Percentiles rank a stretch among this genome's conserved stretches.
Evolutionary conservation across 2,797 vertebrate species (phyloP).

Genomic region (Molossus alvarezi): DNA sequence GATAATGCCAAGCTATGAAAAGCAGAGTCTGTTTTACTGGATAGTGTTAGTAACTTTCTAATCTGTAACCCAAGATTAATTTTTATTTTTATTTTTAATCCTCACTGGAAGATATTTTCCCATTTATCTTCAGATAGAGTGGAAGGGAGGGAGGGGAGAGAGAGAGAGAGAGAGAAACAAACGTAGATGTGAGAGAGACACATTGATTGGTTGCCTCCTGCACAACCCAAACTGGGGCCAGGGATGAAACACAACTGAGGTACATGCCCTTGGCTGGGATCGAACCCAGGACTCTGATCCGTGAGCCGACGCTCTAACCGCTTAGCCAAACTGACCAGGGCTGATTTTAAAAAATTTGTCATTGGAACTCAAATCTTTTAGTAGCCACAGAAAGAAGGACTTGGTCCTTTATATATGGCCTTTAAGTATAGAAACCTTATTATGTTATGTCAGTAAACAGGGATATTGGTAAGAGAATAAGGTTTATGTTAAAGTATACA

Average conservation of each 20-base stretch:
- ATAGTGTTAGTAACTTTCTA: constrained; percentile 17
- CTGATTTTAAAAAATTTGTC: constrained; percentile 1
- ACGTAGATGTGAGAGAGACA: no score
- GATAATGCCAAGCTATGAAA: constrained; percentile 44
- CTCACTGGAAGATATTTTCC: no score
- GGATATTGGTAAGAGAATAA: neutral
- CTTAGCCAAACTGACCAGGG: no score
- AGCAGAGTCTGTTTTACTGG: constrained; percentile 7
- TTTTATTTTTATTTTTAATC: neutral
- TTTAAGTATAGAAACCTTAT: constrained; percentile 4
- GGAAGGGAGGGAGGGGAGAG: no score
- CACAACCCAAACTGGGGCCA: no score
- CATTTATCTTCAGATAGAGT: no score
- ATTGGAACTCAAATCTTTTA: constrained; percentile 4
- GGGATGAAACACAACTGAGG: no score
- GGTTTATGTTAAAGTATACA: constrained; percentile 34
- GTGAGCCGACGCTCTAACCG: no score
- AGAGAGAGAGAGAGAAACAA: no score
- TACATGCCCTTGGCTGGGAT: no score
- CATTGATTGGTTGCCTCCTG: no score
- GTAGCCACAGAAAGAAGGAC: neutral
- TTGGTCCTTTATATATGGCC: neutral
- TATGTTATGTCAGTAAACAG: neutral
- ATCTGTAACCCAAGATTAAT: neutral
- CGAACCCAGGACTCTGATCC: no score